Base-by-base conservation (phyloP, 2,113 vertebrate genomes). In the Dromaius novaehollandiae region DNA sequence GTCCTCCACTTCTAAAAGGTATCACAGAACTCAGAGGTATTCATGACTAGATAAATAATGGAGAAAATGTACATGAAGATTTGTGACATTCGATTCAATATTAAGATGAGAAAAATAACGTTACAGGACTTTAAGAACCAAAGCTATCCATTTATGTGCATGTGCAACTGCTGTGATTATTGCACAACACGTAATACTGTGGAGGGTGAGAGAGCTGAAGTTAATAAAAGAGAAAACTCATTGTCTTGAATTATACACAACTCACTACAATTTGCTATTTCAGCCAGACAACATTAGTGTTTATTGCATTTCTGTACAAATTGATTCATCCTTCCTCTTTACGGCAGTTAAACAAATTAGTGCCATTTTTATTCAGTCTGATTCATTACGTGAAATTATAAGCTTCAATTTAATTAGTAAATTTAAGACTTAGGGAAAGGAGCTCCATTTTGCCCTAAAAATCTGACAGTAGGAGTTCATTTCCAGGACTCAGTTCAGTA, bases 1-100 rank as follows among this genome's bases (percentile, higher is more conserved):
- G 15, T 13, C 53, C 76, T 21, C 28, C 30, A 1, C 11, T 30
- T 40, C 60, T 12, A 61, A 40, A 2, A 74, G 18, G 11, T 6
- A 11, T 0, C 2, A 32, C 63, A 21, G 11, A 2, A 16, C 25
- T 25, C 2, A 13, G 51, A 4, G 0, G 14, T 9, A 0, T 3
- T 4, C 1, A 1, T 0, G 0, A 10, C 34, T 73, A 34, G 64
- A 7, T 3, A 2, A 21, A 68, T 66, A 68, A 1, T 0, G 0
- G 32, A 73, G 38, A 24, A 40, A 26, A 56, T 0, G 0, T 4
- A 38, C 40, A 2, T 0, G 10, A 17, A 50, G 26, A 28, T 0
- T 0, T 6, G 15, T 8, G 53, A 14, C 4, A 9, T 11, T 24
- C 6, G 22, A 25, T 7, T 21, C 19, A 8, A 4, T 2, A 12